Evolutionary conservation across 2,888 invertebrate species (phyloP).

Genomic region (Spatulosminthurus flaviceps): DNA sequence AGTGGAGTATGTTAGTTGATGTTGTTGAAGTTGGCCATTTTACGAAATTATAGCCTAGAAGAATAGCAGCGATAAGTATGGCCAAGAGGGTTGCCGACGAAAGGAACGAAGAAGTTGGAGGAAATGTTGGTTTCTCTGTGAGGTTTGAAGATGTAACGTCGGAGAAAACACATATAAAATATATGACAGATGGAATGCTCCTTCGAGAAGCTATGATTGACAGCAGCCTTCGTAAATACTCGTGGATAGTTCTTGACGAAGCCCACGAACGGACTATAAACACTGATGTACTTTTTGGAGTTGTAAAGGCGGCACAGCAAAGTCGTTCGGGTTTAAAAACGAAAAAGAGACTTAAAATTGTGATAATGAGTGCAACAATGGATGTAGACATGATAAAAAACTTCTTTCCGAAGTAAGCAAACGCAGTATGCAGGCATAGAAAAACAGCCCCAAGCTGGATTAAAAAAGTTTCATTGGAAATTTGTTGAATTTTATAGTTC

Average conservation of each 20-base stretch:
- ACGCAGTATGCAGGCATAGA: too few relatives aligned
- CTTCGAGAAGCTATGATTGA: constrained; percentile 86
- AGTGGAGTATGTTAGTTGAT: too few relatives aligned
- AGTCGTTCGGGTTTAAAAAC: constrained; percentile 73
- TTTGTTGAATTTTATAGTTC: constrained; percentile 44
- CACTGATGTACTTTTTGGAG: constrained; percentile 92
- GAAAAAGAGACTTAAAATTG: constrained; percentile 55
- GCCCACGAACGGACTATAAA: constrained; percentile 95
- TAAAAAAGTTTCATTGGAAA: neutral
- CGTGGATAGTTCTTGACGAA: constrained; percentile 88
- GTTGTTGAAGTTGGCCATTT: neutral
- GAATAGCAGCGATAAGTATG: constrained; percentile 67
- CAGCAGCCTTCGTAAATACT: constrained; percentile 78
- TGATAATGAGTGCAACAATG: constrained; percentile 62
- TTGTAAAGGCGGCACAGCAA: constrained; percentile 87
- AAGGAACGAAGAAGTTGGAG: constrained; percentile 68
- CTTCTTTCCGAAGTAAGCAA: constrained; percentile 52
- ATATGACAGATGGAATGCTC: constrained; percentile 93
- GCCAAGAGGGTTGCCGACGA: constrained; percentile 70
- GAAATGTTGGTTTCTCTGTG: constrained; percentile 76
- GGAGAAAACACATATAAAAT: constrained; percentile 83
- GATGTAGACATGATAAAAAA: constrained; percentile 56
- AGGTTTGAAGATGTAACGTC: constrained; percentile 91
- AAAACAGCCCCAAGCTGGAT: neutral
- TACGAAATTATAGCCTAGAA: constrained; percentile 65